Base-by-base conservation (phyloP, 2,888 invertebrate species). In the Hirtodrosophila histrioides region DNA sequence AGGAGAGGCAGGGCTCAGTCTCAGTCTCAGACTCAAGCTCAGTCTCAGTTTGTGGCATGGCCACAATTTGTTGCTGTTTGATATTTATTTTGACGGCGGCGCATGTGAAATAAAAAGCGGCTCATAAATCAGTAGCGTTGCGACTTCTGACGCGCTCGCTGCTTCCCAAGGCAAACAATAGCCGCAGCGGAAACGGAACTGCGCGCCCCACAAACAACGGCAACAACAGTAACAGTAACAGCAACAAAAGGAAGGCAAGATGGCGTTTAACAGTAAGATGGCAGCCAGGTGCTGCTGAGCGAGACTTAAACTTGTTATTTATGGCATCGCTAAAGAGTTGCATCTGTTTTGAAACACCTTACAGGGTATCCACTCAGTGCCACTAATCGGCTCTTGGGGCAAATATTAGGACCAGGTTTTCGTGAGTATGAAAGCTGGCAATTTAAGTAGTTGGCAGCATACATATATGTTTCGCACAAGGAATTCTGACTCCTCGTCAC, bases 31-130 rank as follows among this genome's bases (percentile, higher is more conserved):
- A 17, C 17, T 17, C 17, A 17, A 2, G 2, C 17, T 17, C 17
- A 17, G 17, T 2, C 17, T 2, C 17, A 31, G 44, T 9, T 7
- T 27, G 29, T 33, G 35, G 37, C 41, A 36, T 36, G 39, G 50
- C 33, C 53, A 37, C 72, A 76, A 84, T 88, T 88, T 84, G 87
- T 86, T 84, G 85, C 70, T 81, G 71, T 88, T 84, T 86, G 72
- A 81, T 88, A 86, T 86, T 70, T 84, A 78, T 78, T 88, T 78
- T 65, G 75, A 77, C 35, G 69, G 64, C 12, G 63, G 58, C 56
- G 66, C 63, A 63, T 68, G 63, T 65, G 57, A 80, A 69, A 65
- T 66, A 63, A 69, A 73, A 74, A 55, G 61, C 65, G 56, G 46
- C 60, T 60, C 88, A 83, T 85, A 88, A 88, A 88, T 86, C 88